These are phyloP conservation scores for Tenthredo mesomela DNA, from an alignment of 2,888 invertebrate species.

Conservation along the genomic window DNA sequence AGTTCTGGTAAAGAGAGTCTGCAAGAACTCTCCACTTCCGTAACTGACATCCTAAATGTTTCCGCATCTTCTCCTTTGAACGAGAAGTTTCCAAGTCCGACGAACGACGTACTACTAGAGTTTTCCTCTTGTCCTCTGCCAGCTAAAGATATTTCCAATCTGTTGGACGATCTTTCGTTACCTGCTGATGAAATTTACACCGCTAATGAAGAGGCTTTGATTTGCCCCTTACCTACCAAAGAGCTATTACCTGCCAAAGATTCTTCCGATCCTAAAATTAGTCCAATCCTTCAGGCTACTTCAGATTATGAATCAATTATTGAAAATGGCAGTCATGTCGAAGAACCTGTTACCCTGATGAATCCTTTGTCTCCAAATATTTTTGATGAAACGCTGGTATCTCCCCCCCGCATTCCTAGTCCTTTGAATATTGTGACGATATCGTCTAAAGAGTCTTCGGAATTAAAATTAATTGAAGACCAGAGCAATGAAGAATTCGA, in stretches of 20 bases:
- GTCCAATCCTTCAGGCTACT: background rate
- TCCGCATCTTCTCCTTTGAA: background rate
- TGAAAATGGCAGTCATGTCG: slow-evolving; percentile 22
- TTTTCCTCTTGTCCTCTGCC: background rate
- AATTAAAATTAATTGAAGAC: slow-evolving; percentile 56
- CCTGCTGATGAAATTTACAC: slow-evolving; percentile 27
- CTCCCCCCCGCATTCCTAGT: slow-evolving; percentile 12
- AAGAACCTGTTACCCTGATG: slow-evolving; percentile 14
- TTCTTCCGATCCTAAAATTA: background rate
- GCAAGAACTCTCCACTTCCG: slow-evolving; percentile 31
- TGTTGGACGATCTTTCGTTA: slow-evolving; percentile 35
- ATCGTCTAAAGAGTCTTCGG: slow-evolving; percentile 47
- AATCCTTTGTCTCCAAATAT: slow-evolving; percentile 54
- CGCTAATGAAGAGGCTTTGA: background rate
- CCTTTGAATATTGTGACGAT: slow-evolving; percentile 22
- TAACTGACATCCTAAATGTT: slow-evolving; percentile 31
- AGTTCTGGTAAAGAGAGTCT: slow-evolving; percentile 11
- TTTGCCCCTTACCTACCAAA: slow-evolving; percentile 29
- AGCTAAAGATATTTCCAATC: slow-evolving; percentile 21
- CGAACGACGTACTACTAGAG: slow-evolving; percentile 32
- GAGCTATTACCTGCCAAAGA: slow-evolving; percentile 18
- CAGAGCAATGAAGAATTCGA: slow-evolving; percentile 67
- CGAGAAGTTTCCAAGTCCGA: background rate
- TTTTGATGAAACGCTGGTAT: background rate
- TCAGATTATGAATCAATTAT: background rate